A percentile compares a stretch with the other conserved stretches of the same genome.
These are phyloP conservation scores for honey bee (Apis mellifera) DNA, from an alignment of 1,140 invertebrate species.

Conservation along the genomic window Amel_HAv3.1 CM009938.2:1869501-1870000, in stretches of 20 bases:
- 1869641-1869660: too few relatives aligned
- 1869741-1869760: not conserved
- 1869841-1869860: constrained; percentile 16
- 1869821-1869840: constrained; percentile 46
- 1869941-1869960: constrained; percentile 59
- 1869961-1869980: constrained; percentile 70
- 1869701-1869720: not conserved
- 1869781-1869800: constrained; percentile 32
- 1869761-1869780: constrained; percentile 18
- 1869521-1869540: too few relatives aligned
- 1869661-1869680: too few relatives aligned
- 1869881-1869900: constrained; percentile 72
- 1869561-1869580: too few relatives aligned
- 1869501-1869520: too few relatives aligned
- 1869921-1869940: constrained; percentile 52
- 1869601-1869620: not conserved
- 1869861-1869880: constrained; percentile 52
- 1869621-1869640: too few relatives aligned
- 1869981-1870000: constrained; percentile 59
- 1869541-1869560: too few relatives aligned
- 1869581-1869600: too few relatives aligned
- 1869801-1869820: constrained; percentile 29
- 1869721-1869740: not conserved
- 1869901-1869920: constrained; percentile 68
- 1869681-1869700: not conserved